Percentiles rank a stretch among this genome's conserved stretches.
phyloP scores from a whole-genome alignment of 2,113 vertebrate genomes.

The Aleadryas rufinucha region DNA sequence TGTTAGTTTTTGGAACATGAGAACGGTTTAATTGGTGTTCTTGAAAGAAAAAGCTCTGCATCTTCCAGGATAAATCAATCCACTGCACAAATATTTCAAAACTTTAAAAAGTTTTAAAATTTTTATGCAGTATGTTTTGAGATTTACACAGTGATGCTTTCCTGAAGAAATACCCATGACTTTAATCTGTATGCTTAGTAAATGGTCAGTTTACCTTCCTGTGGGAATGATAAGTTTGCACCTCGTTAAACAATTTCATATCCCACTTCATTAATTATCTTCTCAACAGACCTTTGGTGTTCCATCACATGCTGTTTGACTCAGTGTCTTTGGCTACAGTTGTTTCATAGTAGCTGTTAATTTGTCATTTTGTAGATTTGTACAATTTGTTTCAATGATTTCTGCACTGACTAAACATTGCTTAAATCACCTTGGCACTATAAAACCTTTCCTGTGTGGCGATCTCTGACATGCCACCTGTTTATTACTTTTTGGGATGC shows the following conservation, averaged over 20 bases:
- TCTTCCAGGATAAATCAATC: neutral
- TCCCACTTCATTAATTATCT: neutral
- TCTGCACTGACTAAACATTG: neutral
- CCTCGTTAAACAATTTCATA: neutral
- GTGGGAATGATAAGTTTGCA: neutral
- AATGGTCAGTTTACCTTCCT: neutral
- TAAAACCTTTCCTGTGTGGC: neutral
- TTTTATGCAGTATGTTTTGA: neutral
- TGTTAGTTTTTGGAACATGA: neutral
- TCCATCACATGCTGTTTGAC: fast-evolving
- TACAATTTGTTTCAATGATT: neutral
- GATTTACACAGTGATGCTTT: neutral
- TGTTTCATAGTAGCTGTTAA: neutral
- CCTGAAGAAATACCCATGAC: neutral
- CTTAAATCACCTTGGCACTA: neutral
- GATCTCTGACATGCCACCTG: neutral
- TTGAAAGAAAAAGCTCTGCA: neutral
- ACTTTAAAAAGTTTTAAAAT: neutral
- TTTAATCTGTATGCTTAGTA: neutral
- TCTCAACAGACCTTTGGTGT: neutral
- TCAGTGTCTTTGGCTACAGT: neutral
- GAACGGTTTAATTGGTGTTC: neutral
- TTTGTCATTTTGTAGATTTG: neutral
- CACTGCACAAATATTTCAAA: neutral
- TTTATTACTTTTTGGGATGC: neutral